Base-by-base conservation (phyloP, 2,797 vertebrate genomes). In the Tragelaphus eurycerus region DNA sequence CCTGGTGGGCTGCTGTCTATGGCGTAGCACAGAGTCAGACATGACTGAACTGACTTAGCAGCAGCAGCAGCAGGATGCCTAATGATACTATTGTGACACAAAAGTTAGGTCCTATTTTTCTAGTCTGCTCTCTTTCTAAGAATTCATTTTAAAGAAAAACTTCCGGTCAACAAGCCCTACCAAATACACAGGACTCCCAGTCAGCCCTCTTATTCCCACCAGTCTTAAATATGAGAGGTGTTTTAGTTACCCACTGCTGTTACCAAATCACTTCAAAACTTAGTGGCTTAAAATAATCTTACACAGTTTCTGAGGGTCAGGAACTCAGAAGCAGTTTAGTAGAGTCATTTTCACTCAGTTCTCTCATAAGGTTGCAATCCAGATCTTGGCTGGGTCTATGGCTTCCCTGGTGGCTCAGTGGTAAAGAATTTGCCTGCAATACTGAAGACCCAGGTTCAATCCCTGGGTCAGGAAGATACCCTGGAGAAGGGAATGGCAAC, bases 101-200 rank as follows among this genome's bases (percentile, higher is more conserved):
- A 71, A 17, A 55, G 1, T 74, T 50, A 93, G 21, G 38, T 21
- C 6, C 27, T 29, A 57, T 34, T 88, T 93, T 83, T 81, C 59
- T 29, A 64, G 27, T 79, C 46, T 93, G 84, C 19, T 84, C 54
- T 38, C 9, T 84, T 84, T 57, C 59, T 46, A 89, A 90, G 52
- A 93, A 34, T 57, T 55, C n/a, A 91, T 76, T 82, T 81, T 85
- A 93, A 95, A n/a, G 14, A 91, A 93, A 93, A 76, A 7, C 14
- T 64, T 74, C 16, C 31, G 19, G 25, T 74, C 17, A 71, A 48
- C 38, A 90, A 95, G 21, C 14, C 31, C 11, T 55, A 4, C 52
- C 57, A 60, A 29, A 59, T 27, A 76, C 31, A 46, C 0, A 90
- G 55, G 55, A 31, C 8, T 90, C 25, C 60, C 29, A 54, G 9